A percentile compares a stretch with the other conserved stretches of the same genome.
phyloP scores from a whole-genome alignment of 1,140 invertebrate species.

The Drosophila seguyi region DNA sequence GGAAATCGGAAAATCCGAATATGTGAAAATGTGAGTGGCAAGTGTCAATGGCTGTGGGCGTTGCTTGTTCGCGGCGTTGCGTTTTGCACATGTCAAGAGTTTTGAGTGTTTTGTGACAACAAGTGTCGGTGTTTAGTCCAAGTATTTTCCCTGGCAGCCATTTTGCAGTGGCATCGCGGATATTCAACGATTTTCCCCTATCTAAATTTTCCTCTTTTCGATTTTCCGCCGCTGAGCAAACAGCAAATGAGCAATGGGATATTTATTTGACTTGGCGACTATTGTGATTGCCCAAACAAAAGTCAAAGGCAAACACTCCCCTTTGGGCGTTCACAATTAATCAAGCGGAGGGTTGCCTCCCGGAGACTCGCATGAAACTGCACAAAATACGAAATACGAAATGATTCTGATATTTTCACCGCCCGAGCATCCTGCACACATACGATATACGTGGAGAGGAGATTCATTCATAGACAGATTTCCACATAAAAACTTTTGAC shows the following conservation, averaged over 20 bases:
- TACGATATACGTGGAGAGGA: slow-evolving; percentile 12
- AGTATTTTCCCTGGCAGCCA: slow-evolving; percentile 38
- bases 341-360: slow-evolving; percentile 54
- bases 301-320: slow-evolving; percentile 70
- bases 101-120: slow-evolving; percentile 60
- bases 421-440: slow-evolving; percentile 45
- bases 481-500: slow-evolving; percentile 80
- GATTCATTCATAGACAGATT: slow-evolving; percentile 80
- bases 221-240: slow-evolving; percentile 46
- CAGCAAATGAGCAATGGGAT: slow-evolving; percentile 50
- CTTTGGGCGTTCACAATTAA: slow-evolving; percentile 65
- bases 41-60: slow-evolving; percentile 78
- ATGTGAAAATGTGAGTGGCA: slow-evolving; percentile 62
- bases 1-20: slow-evolving; percentile 3
- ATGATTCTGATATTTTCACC: slow-evolving; percentile 69
- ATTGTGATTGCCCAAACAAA: slow-evolving; percentile 59
- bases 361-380: slow-evolving; percentile 52
- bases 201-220: neutral
- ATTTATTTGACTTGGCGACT: slow-evolving; percentile 51
- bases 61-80: slow-evolving; percentile 26
- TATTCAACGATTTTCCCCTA: slow-evolving; percentile 7
- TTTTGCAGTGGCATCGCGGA: slow-evolving; percentile 61
- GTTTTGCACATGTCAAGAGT: slow-evolving; percentile 60
- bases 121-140: slow-evolving; percentile 57
- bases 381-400: slow-evolving; percentile 61